Evolutionary conservation across 2,888 invertebrate genomes (phyloP), one percentile per base, ranked within the genome.

Genomic region (Lymantria dispar): DNA sequence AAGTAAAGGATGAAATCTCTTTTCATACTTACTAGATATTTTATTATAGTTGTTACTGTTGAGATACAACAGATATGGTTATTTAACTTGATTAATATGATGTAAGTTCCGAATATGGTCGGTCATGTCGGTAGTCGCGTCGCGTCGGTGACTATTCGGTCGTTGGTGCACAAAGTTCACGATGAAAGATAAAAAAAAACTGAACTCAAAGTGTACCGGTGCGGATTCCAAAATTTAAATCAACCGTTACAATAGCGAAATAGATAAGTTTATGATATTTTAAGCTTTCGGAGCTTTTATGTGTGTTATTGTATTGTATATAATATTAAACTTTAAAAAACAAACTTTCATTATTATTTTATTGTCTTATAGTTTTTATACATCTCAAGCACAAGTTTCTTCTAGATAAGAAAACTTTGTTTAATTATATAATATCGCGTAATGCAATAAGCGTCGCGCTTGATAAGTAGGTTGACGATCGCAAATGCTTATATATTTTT

Each of bases 171-270:
- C 9, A 36, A 11, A 36, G n/a, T 36, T 36, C 9, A 22, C 36
- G 48, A 54, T 52, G 48, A 54, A 61, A 57, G 41, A 40, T 44
- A 61, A 51, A 54, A 57, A 43, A 42, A 47, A 43, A 42, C 42
- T 45, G 57, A 54, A 48, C 45, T 52, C 42, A 42, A 54, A 62
- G 52, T 50, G 51, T 56, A 50, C 56, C 68, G 60, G 57, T 50
- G 52, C 48, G 42, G 48, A 52, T 56, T 50, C 48, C 31, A 44
- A 48, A 41, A 47, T 57, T 51, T 43, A 31, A 61, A 52, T 48
- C 39, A 61, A 41, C 47, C 50, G 50, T 51, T 46, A 49, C 54
- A 49, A 53, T 56, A 49, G 47, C 41, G 36, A 45, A 29, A 48
- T 42, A 50, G 47, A 46, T 38, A 45, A 38, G 47, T 45, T 48